phyloP scores from a whole-genome alignment of 2,888 invertebrate genomes.

The Mycalesis mineus region DNA sequence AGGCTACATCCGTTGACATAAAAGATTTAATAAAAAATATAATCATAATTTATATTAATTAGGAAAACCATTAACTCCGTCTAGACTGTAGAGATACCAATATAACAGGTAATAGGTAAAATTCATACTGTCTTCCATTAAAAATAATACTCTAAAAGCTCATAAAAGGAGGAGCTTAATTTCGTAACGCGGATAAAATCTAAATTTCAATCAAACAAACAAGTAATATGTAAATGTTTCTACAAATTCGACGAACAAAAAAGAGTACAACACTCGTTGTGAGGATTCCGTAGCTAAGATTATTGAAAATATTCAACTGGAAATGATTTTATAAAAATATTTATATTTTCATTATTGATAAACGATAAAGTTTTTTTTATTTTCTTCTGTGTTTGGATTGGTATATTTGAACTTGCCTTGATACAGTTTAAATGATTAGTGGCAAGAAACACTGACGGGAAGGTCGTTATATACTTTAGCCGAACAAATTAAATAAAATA shows the following conservation, averaged over 20 bases:
- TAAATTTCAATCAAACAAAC: slow-evolving; percentile 14
- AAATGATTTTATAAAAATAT: too few species aligned
- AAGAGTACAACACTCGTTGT: neutral
- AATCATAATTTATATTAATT: neutral
- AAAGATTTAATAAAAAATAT: too few species aligned
- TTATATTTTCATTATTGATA: too few species aligned
- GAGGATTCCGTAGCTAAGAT: neutral
- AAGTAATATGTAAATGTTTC: slow-evolving; percentile 12
- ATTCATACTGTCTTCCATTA: neutral
- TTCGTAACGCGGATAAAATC: slow-evolving; percentile 13
- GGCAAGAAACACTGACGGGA: too few species aligned
- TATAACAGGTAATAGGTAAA: slow-evolving; percentile 3
- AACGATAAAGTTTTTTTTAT: too few species aligned
- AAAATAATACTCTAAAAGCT: slow-evolving; percentile 1
- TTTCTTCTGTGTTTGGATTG: too few species aligned
- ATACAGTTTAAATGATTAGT: too few species aligned
- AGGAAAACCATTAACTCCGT: neutral
- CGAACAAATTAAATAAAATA: too few species aligned
- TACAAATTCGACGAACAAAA: neutral
- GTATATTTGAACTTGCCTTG: too few species aligned
- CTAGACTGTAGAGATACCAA: slow-evolving; percentile 1
- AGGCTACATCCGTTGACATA: too few species aligned
- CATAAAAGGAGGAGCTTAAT: slow-evolving; percentile 7
- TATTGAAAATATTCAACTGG: too few species aligned
- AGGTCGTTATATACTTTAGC: too few species aligned